These are phyloP conservation scores for Sialis fuliginosa DNA, from an alignment of 2,888 invertebrate species.

Conservation along the genomic window DNA sequence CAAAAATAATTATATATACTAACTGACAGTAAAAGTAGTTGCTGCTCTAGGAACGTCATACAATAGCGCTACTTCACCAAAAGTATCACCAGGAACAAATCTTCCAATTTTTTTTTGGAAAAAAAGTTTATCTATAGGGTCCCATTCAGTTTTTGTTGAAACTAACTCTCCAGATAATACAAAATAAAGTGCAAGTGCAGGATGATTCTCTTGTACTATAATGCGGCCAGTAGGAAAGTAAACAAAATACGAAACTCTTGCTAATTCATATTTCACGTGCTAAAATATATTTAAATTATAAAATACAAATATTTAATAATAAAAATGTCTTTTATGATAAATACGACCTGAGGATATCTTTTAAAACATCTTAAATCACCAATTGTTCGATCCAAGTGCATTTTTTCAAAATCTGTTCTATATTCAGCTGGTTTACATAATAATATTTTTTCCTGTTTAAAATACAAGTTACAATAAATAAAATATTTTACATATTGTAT, in stretches of 20 bases:
- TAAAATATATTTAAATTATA: slow-evolving; percentile 17
- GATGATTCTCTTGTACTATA: slow-evolving; percentile 41
- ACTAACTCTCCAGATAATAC: slow-evolving; percentile 39
- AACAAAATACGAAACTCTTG: slow-evolving; percentile 40
- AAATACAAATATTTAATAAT: slow-evolving; percentile 8
- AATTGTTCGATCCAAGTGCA: slow-evolving; percentile 35
- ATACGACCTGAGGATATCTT: slow-evolving; percentile 34
- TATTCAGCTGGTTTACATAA: slow-evolving; percentile 32
- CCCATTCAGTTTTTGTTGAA: slow-evolving; percentile 31
- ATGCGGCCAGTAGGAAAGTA: slow-evolving; percentile 37
- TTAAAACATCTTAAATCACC: slow-evolving; percentile 42
- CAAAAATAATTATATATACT: slow-evolving; percentile 8
- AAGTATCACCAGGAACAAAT: slow-evolving; percentile 39
- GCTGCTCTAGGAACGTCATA: slow-evolving; percentile 40
- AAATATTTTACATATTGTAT: slow-evolving; percentile 23
- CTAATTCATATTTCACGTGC: slow-evolving; percentile 40
- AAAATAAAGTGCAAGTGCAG: slow-evolving; percentile 42
- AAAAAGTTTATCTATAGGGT: slow-evolving; percentile 29
- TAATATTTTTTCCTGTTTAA: slow-evolving; percentile 37
- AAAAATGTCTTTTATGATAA: not conserved
- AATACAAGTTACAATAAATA: slow-evolving; percentile 1
- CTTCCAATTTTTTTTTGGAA: slow-evolving; percentile 29
- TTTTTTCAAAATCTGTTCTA: slow-evolving; percentile 41
- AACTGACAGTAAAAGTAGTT: slow-evolving; percentile 37
- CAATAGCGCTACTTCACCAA: slow-evolving; percentile 46